phyloP scores from a whole-genome alignment of 30 jellyfish, hydroid and myxozoan genomes.

The Pseudorhiza aurosa region DNA sequence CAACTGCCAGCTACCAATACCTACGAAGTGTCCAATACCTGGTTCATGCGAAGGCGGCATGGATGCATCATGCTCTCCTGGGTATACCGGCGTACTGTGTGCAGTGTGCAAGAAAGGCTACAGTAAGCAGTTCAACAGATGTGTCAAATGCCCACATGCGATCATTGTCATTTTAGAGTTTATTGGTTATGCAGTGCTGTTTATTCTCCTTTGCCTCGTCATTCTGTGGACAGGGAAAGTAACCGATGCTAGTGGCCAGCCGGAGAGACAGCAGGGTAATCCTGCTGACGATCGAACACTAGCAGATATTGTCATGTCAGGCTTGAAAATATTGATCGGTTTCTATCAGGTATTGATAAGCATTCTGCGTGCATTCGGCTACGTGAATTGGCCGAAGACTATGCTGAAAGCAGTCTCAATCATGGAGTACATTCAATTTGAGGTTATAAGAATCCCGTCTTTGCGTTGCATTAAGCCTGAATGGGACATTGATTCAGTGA shows the following conservation, averaged over 20 bases:
- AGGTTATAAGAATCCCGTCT: conserved; percentile 33
- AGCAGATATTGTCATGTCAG: conserved; percentile 53
- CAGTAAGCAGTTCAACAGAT: conserved; percentile 1
- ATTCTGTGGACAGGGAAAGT: conserved; percentile 20
- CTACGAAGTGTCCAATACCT: conserved; percentile 28
- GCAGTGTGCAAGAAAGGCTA: conserved; percentile 41
- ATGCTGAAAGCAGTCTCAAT: background rate
- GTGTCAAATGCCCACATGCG: conserved; percentile 41
- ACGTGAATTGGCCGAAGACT: conserved; percentile 42
- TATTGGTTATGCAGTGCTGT: background rate
- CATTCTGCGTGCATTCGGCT: background rate
- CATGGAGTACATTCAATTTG: conserved; percentile 19
- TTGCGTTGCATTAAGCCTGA: conserved; percentile 47
- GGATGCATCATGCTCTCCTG: conserved; percentile 7
- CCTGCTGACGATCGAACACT: conserved; percentile 4
- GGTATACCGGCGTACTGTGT: conserved; percentile 49
- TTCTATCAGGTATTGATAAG: conserved; percentile 44
- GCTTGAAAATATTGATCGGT: conserved; percentile 48
- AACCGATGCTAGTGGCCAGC: background rate
- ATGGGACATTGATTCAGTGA: conserved; percentile 24
- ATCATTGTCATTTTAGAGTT: background rate
- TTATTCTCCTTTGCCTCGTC: conserved; percentile 15
- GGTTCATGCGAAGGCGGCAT: conserved; percentile 58
- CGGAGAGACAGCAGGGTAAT: background rate
- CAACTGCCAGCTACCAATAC: conserved; percentile 15